phyloP scores from a whole-genome alignment of 2,797 vertebrate species.

The Corythornis leucogaster region DNA sequence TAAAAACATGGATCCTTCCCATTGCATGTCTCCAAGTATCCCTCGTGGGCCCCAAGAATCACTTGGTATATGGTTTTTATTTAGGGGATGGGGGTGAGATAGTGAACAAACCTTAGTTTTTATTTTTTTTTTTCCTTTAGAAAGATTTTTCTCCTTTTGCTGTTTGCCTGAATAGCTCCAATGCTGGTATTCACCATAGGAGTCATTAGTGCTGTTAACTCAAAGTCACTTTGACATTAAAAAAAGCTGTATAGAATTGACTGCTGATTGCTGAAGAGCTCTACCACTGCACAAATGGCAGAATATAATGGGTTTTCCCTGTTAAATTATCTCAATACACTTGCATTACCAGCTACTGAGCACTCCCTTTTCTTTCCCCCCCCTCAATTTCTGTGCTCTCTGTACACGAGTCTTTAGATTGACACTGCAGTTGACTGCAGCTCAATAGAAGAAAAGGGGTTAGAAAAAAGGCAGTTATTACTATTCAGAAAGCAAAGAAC shows the following conservation, averaged over 20 bases:
- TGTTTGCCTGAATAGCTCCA: not conserved
- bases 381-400: not conserved
- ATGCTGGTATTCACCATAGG: not conserved
- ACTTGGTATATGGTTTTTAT: not conserved
- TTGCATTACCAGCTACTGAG: not conserved
- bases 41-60: not conserved
- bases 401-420: not conserved
- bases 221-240: not conserved
- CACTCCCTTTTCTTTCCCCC: not conserved
- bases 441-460: not conserved
- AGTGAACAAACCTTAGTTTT: not conserved
- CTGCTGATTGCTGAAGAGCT: not conserved
- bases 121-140: not conserved
- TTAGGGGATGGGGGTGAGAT: not conserved
- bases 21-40: not conserved
- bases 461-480: not conserved
- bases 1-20: not conserved
- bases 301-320: not conserved
- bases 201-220: slow-evolving; percentile 1
- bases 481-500: not conserved
- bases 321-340: not conserved
- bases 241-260: not conserved
- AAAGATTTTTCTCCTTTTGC: not conserved
- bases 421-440: not conserved
- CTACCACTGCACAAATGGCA: not conserved